These are phyloP conservation scores for Mastomys coucha DNA, from an alignment of 2,113 vertebrate genomes.

Conservation along the genomic window DNA sequence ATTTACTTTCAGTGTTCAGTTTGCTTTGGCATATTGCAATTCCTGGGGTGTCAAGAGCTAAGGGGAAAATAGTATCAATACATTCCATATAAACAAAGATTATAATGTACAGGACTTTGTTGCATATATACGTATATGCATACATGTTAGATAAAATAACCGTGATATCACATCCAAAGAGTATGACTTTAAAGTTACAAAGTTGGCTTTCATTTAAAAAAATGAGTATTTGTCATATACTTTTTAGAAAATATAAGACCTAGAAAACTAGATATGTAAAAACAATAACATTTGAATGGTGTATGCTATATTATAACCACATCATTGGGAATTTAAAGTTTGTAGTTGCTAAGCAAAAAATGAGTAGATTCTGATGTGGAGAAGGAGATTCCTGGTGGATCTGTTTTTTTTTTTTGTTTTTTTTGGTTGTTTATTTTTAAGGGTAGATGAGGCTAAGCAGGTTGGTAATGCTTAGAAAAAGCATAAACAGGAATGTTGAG, in stretches of 20 bases:
- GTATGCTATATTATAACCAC: background rate
- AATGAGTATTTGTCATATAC: background rate
- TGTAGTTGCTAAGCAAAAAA: background rate
- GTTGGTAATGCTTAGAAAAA: background rate
- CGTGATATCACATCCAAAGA: constrained; percentile 8
- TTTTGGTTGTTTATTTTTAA: background rate
- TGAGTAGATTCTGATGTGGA: background rate
- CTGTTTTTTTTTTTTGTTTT: background rate
- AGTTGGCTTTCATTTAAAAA: background rate
- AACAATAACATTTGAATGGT: background rate
- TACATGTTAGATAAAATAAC: constrained; percentile 20
- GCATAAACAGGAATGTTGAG: background rate
- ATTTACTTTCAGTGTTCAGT: constrained; percentile 54
- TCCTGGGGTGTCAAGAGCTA: constrained; percentile 5
- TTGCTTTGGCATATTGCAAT: constrained; percentile 43
- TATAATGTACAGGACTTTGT: background rate
- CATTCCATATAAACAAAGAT: constrained; percentile 6
- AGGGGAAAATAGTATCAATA: constrained; percentile 10
- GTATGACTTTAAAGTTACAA: background rate
- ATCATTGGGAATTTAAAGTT: background rate
- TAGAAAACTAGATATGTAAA: constrained; percentile 2
- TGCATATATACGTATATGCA: background rate
- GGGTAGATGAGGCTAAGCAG: background rate
- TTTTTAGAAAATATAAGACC: background rate
- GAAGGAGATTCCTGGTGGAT: background rate